These are phyloP conservation scores for Rhopilema esculentum DNA, from an alignment of 30 jellyfish, hydroid and myxozoan species.

Conservation along the genomic window DNA sequence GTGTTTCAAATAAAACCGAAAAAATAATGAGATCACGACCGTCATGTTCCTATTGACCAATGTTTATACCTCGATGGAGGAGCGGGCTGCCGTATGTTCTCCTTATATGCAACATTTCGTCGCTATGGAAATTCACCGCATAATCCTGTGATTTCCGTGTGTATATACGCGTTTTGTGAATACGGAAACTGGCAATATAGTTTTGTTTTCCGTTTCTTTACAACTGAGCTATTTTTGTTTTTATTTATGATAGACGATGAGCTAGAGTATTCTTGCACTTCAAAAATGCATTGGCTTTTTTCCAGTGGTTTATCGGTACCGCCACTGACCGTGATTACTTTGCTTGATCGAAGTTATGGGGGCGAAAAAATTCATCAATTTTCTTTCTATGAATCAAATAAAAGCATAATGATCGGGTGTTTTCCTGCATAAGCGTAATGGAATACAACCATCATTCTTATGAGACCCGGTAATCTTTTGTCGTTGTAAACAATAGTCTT, in stretches of 20 bases:
- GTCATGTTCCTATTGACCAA: neutral
- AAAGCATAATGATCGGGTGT: neutral
- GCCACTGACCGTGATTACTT: neutral
- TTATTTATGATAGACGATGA: neutral
- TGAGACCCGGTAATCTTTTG: neutral
- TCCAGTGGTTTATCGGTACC: neutral
- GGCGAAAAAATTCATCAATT: neutral
- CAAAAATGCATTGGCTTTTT: too few relatives aligned
- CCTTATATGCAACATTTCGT: neutral
- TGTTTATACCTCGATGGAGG: neutral
- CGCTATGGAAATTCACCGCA: neutral
- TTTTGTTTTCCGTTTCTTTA: conserved; percentile 37
- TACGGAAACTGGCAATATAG: conserved; percentile 22
- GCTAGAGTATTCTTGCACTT: neutral
- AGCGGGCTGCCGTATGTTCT: neutral
- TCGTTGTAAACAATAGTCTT: neutral
- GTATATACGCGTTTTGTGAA: neutral
- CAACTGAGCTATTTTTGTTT: neutral
- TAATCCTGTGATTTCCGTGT: conserved; percentile 17
- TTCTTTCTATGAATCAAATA: neutral
- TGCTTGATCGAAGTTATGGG: neutral
- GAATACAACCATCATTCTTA: neutral
- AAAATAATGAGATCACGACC: neutral
- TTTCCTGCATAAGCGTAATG: neutral
- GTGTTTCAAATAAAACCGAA: neutral